Base-by-base conservation (phyloP, 92 coral and sea anemone species). In the Epizoanthus illoricatus region DNA sequence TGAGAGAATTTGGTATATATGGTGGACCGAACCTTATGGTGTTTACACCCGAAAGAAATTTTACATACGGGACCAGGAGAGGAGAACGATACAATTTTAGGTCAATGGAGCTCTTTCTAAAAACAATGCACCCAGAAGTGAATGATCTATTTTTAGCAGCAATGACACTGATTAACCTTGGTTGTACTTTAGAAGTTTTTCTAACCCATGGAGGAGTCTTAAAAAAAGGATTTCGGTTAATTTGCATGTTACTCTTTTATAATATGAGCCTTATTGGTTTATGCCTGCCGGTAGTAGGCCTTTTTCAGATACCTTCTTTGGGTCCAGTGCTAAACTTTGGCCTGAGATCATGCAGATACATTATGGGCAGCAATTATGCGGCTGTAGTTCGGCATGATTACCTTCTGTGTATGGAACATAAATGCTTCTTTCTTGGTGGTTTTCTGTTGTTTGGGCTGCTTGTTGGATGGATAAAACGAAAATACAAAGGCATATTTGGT, bases 101-200 rank as follows among this genome's bases (percentile, higher is more conserved):
- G 42, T 84, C 91, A 1, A 81, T 97, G 83, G 92, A 97, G 52
- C 81, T 97, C 42, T 97, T 89, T 74, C 73, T 97, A 33, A 94
- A 84, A 80, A 93, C 96, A 33, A 82, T 97, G 20, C 94, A 97
- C 64, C 99, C 99, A 7, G 99, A 97, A 83, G 97, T 89, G 43
- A 97, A 97, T 83, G 99, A 97, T 62, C 70, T 97, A 52, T 97
- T 97, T 75, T 73, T 93, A 80, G 84, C 89, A 71, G 88, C 89
- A 16, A 83, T 97, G 70, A 70, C 81, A 19, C 76, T 94, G 61
- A 88, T 93, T 54, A 97, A 97, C 71, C 79, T 91, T 75, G 83
- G 92, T 69, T 93, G 99, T 64, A 47, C 91, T 49, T 75, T 97
- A 82, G 97, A 90, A 76, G 76, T 91, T 23, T 93, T 97, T 66